phyloP scores from a whole-genome alignment of 2,888 invertebrate species.

The Sympetrum striolatum region DNA sequence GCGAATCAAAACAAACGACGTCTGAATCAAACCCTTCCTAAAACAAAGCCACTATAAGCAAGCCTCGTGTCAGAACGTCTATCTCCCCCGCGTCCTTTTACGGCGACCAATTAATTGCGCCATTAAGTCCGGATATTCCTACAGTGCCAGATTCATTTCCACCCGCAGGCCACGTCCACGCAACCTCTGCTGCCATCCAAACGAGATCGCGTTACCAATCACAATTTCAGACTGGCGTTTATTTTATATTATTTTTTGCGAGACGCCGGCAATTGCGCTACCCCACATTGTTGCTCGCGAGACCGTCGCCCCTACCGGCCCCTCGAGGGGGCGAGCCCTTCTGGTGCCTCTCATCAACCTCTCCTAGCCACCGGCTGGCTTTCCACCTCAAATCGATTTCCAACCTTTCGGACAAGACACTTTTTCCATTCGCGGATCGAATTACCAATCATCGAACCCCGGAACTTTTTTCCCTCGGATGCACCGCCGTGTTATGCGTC shows the following conservation, averaged over 20 bases:
- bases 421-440: slow-evolving; percentile 1
- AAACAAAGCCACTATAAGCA: neutral
- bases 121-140: neutral
- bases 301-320: neutral
- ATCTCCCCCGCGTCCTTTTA: neutral
- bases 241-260: neutral
- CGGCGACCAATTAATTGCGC: neutral
- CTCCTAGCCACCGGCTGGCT: neutral
- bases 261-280: neutral
- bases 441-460: slow-evolving; percentile 21
- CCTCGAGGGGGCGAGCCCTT: neutral
- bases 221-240: neutral
- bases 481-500: too few relatives aligned
- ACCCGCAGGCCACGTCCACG: neutral
- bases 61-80: neutral
- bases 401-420: slow-evolving; percentile 5
- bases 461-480: too few relatives aligned
- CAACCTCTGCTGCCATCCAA: neutral
- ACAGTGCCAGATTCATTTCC: neutral
- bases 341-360: neutral
- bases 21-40: too few relatives aligned
- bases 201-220: neutral
- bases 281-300: neutral
- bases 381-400: neutral
- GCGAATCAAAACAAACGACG: too few relatives aligned